Conservation (phyloP, 2,888 invertebrate genomes). For the Pristionchus maxplancki region DNA sequence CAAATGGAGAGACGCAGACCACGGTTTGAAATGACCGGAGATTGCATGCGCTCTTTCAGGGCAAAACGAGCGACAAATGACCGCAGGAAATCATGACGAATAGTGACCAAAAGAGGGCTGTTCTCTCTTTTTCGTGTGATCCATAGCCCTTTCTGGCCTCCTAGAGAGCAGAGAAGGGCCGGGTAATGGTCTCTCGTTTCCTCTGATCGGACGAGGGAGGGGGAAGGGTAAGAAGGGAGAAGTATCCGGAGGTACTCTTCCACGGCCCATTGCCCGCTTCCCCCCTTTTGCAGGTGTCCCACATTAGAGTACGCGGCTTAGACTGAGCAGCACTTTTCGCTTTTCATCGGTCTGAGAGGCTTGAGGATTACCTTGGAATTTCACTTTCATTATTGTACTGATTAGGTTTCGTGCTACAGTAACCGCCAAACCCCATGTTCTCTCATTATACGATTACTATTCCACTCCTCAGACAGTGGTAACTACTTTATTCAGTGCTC, state of each 20-base stretch:
- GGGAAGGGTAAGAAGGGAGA: neutral
- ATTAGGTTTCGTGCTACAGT: no score
- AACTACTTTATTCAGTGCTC: no score
- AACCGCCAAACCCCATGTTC: no score
- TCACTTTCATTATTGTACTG: neutral
- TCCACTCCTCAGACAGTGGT: no score
- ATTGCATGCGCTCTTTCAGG: neutral
- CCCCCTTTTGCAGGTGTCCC: slow-evolving; percentile 17
- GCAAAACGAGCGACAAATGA: slow-evolving; percentile 1
- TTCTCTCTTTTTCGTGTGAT: neutral
- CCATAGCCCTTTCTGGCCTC: neutral
- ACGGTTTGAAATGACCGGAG: slow-evolving; percentile 26
- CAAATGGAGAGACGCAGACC: no score
- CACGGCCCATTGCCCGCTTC: slow-evolving; percentile 31
- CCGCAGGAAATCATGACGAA: slow-evolving; percentile 3
- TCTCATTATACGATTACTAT: no score
- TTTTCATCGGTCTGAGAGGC: neutral
- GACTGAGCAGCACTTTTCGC: neutral
- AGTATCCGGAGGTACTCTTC: neutral
- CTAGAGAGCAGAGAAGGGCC: no score
- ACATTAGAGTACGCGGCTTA: neutral
- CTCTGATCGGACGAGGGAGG: neutral
- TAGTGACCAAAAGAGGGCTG: neutral
- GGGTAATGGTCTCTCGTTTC: no score
- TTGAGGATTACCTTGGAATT: neutral